phyloP scores from a whole-genome alignment of 2,113 vertebrate species.

The Anoura caudifer region DNA sequence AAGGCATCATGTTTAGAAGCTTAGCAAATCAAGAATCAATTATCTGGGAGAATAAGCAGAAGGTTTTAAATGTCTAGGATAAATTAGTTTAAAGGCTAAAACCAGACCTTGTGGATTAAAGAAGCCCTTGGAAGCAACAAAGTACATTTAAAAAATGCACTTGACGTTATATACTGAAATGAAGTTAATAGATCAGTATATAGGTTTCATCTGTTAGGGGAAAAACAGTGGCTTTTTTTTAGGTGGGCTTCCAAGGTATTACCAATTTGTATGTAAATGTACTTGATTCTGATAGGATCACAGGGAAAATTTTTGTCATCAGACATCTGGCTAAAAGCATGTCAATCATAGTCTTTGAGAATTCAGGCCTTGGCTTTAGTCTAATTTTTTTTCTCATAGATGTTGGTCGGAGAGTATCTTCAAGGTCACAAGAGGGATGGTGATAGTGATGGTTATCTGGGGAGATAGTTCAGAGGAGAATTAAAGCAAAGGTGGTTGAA shows the following conservation, averaged over 20 bases:
- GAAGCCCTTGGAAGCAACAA: conserved; percentile 39
- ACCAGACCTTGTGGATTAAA: conserved; percentile 39
- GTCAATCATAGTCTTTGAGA: conserved; percentile 19
- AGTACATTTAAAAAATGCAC: conserved; percentile 36
- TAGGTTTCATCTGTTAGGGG: not conserved
- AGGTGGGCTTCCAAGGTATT: conserved; percentile 8
- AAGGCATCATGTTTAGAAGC: conserved; percentile 17
- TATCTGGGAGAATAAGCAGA: conserved; percentile 38
- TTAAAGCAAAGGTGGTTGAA: not conserved
- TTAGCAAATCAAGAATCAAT: conserved; percentile 58
- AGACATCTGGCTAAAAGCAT: conserved; percentile 14
- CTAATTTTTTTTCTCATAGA: not conserved
- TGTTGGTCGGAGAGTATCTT: not conserved
- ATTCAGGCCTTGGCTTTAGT: not conserved
- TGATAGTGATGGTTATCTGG: not conserved
- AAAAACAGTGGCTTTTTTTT: conserved; percentile 9
- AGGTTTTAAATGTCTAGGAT: not conserved
- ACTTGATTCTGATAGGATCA: not conserved
- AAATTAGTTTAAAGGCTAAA: conserved; percentile 60
- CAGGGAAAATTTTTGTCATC: not conserved
- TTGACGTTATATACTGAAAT: conserved; percentile 38
- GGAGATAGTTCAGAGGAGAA: not conserved
- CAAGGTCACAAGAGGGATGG: not conserved
- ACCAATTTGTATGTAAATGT: conserved; percentile 42
- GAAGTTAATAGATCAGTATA: conserved; percentile 29